A percentile compares a stretch with the other conserved stretches of the same genome.
These are phyloP conservation scores for Drosophila navojoa DNA, from an alignment of 1,140 invertebrate species.

Conservation along the genomic window DNA sequence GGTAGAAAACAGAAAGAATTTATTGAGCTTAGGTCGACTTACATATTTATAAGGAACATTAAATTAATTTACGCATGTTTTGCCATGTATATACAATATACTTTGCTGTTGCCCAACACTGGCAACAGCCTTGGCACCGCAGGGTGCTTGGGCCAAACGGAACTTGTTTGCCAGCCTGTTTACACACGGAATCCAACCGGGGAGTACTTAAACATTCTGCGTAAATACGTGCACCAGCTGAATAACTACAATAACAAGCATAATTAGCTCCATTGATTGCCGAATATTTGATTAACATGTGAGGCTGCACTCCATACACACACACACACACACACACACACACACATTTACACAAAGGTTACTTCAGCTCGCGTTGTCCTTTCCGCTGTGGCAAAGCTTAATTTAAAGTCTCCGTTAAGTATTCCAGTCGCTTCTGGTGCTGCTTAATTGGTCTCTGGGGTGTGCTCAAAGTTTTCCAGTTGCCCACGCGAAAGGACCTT, in stretches of 20 bases:
- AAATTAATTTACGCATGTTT: constrained; percentile 82
- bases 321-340: not conserved
- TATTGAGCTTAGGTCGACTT: constrained; percentile 70
- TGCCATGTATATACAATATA: constrained; percentile 45
- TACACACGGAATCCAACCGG: constrained; percentile 21
- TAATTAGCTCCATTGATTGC: constrained; percentile 60
- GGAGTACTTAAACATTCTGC: constrained; percentile 26
- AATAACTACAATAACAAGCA: constrained; percentile 18
- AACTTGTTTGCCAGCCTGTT: not conserved
- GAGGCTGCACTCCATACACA: constrained; percentile 1
- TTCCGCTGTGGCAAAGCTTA: not conserved
- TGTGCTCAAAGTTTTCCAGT: constrained; percentile 25
- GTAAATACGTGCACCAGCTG: constrained; percentile 21
- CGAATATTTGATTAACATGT: constrained; percentile 50
- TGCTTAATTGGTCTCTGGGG: constrained; percentile 34
- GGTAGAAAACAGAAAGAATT: constrained; percentile 59
- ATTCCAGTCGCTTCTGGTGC: constrained; percentile 14
- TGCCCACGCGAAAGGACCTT: constrained; percentile 5
- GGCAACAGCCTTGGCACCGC: not conserved
- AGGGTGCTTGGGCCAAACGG: constrained; percentile 15
- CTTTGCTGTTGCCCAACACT: constrained; percentile 25
- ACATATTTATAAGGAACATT: constrained; percentile 82
- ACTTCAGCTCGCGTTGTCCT: constrained; percentile 2
- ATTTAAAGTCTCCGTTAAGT: constrained; percentile 32
- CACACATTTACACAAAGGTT: constrained; percentile 1